Conservation (phyloP, 2,888 invertebrate species). For the Andrena flavipes region DNA sequence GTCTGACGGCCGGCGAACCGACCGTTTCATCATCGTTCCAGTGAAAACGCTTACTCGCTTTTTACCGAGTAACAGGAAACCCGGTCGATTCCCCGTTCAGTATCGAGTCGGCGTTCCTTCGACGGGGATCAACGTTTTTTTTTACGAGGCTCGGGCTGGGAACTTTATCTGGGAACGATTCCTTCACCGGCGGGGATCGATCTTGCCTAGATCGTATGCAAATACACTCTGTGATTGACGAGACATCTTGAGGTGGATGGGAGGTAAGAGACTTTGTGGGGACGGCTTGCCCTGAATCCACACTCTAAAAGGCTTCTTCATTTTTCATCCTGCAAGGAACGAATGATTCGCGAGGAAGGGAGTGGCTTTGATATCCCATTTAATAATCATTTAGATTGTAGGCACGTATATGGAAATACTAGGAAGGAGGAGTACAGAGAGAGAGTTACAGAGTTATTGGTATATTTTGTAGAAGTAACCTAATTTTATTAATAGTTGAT, state of each 20-base stretch:
- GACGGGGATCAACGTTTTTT: constrained; percentile 23
- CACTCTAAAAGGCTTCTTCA: no score
- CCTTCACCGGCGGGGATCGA: constrained; percentile 11
- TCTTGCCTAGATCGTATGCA: constrained; percentile 46
- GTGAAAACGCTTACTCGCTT: constrained; percentile 29
- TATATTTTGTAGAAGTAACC: no score
- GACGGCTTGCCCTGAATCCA: no score
- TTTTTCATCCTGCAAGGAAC: no score
- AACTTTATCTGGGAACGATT: constrained; percentile 26
- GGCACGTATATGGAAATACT: no score
- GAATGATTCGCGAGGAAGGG: no score
- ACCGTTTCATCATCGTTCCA: constrained; percentile 35
- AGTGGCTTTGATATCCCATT: no score
- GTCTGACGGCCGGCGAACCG: constrained; percentile 12
- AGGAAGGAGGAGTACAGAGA: no score
- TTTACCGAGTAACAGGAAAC: background rate
- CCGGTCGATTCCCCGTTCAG: constrained; percentile 14
- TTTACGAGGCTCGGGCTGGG: constrained; percentile 19
- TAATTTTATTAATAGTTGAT: no score
- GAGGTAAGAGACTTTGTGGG: background rate
- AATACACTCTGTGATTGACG: constrained; percentile 52
- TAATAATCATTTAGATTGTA: no score
- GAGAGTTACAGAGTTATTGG: no score
- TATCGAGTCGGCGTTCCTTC: background rate
- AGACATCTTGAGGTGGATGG: constrained; percentile 15